Conservation (phyloP, 2,797 vertebrate species). For the Eulemur mongoz region DNA sequence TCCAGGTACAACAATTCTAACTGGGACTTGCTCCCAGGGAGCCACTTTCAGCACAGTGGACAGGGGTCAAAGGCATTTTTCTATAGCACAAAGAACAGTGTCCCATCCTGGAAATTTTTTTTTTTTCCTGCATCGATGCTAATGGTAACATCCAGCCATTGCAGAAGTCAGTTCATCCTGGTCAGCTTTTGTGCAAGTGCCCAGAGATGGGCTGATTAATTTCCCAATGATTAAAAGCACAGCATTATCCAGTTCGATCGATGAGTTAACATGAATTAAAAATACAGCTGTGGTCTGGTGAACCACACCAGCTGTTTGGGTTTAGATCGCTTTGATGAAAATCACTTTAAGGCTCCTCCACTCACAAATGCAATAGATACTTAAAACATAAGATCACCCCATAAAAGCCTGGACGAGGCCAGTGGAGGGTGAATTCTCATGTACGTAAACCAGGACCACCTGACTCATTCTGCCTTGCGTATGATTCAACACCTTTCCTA, state of each 20-base stretch:
- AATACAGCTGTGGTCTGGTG: not conserved
- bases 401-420: not conserved
- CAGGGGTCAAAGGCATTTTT: not conserved
- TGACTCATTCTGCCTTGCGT: not conserved
- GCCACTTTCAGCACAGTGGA: not conserved
- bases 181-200: not conserved
- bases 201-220: not conserved
- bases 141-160: not conserved
- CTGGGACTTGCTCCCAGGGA: not conserved
- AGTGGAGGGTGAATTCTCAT: fast-evolving
- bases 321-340: not conserved
- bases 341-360: not conserved
- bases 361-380: not conserved
- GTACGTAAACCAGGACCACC: fast-evolving
- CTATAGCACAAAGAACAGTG: not conserved
- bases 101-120: not conserved
- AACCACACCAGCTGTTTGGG: not conserved
- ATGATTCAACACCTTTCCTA: not conserved
- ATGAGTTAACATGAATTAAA: not conserved
- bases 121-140: not conserved
- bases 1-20: not conserved
- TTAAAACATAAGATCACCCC: not conserved
- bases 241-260: not conserved
- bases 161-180: not conserved
- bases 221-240: constrained; percentile 15